Evolutionary conservation across 1,140 invertebrate species (phyloP), one percentile per base, ranked within the genome.

Genomic region (Pseudomyrmex concolor): DNA sequence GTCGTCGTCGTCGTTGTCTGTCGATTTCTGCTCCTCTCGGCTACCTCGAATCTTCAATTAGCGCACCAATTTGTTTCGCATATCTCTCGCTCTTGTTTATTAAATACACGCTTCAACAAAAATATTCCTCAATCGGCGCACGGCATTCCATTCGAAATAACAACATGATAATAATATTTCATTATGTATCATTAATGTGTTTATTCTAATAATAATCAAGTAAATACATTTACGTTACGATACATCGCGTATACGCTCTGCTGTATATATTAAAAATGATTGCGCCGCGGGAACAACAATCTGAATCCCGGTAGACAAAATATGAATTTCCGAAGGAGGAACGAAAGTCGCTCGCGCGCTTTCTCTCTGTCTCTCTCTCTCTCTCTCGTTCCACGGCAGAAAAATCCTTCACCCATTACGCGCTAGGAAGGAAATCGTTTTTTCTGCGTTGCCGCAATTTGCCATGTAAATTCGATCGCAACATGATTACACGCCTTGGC

Each of bases 391-490:
- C 43, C 43, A 34, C 34, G 5, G 66, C 43, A 80, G 76, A 80
- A 80, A 78, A 80, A 80, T 80, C 9, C 13, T 51, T 13, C 50
- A 59, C 25, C 54, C 67, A 59, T 71, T 17, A 19, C 25, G 25
- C 70, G 15, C 43, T 54, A 64, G 13, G 67, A 48, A 85, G 85
- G 83, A 85, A 82, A 85, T 84, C 59, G 60, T 67, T 83, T 63
- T 63, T 63, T 22, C 67, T 84, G 55, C 68, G 64, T 73, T 67
- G 62, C 74, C 83, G 78, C 74, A 90, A 90, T 90, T 90, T 89
- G 64, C 80, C 81, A 91, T 91, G 89, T 89, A 90, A 91, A 91
- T 91, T 90, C 87, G 87, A 86, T 64, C 71, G 82, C 19, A 72
- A 68, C 83, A 84, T 84, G 88, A 90, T 88, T 90, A 89, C 78